Evolutionary conservation across 53 echinoderm and acorn worm genomes (phyloP), one percentile per base, ranked within the genome.

Genomic region (Patiria pectinifera): DNA sequence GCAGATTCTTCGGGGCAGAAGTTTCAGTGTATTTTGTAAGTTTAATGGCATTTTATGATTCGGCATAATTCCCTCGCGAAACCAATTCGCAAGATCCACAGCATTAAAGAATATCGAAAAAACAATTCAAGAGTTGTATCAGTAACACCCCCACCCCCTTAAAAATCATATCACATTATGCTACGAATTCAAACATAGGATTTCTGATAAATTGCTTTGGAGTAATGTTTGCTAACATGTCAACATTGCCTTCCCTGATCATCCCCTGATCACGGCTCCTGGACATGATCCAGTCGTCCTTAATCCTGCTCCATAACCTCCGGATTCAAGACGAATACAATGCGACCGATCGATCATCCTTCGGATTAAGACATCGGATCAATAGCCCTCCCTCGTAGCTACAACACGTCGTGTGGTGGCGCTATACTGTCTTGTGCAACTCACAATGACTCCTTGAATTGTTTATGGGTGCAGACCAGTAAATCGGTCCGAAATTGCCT

Each of bases 271-370:
- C 87, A 76, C 45, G 87, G 16, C 15, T 6, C 8, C 43, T 26
- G 58, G 35, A 59, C 87, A 58, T 87, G 87, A 87, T 75, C 58
- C 1, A 59, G 23, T 87, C 24, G 49, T 76, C 58, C 53, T 48
- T 25, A 35, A 81, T 87, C 76, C 60, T 16, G 18, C 46, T 71
- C 45, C 45, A 35, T 46, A n/a, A 22, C 26, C n/a, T n/a, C 9
- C 45, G 85, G 85, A 71, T 85, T 85, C 70, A 71, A 85, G 85
- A 22, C 9, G 47, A 19, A 18, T 0, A 85, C 47, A 85, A 85
- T 85, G 22, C 22, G 46, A 70, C 45, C 24, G 22, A 47, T 85
- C 85, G 71, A 70, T 71, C 18, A 85, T 85, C 48, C 45, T 71
- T 47, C 35, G 45, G 85, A 85, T 85, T 47, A 47, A 43, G 12